These are phyloP conservation scores for Anhinga rufa DNA, from an alignment of 2,113 vertebrate genomes.

Conservation along the genomic window DNA sequence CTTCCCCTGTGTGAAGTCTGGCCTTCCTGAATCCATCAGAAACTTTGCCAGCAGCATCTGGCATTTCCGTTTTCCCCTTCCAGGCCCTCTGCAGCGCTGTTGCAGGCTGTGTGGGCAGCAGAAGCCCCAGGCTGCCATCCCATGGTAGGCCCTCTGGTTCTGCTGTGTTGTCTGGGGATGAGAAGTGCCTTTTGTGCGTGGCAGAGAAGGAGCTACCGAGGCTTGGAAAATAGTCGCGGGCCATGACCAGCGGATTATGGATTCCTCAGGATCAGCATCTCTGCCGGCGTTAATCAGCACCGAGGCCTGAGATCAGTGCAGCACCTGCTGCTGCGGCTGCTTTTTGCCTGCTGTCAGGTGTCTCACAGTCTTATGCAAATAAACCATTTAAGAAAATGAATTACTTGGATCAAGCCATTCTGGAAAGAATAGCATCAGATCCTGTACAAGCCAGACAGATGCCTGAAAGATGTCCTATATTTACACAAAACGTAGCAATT, in stretches of 20 bases:
- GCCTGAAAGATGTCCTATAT: background rate
- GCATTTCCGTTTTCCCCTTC: background rate
- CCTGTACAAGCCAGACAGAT: background rate
- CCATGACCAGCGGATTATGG: background rate
- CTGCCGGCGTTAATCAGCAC: background rate
- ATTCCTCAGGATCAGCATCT: background rate
- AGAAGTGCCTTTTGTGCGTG: background rate
- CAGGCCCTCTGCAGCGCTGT: fast-evolving
- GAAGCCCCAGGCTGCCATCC: background rate
- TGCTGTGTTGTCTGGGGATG: background rate
- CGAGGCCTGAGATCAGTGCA: background rate
- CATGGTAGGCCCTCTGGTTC: background rate
- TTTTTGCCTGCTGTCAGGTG: background rate
- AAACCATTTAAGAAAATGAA: background rate
- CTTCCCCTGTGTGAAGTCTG: background rate
- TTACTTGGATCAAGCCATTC: background rate
- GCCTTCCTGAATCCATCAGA: background rate
- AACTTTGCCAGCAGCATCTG: background rate
- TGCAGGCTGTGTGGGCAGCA: background rate
- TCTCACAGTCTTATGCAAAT: background rate
- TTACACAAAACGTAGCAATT: background rate
- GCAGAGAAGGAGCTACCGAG: background rate
- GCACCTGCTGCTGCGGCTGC: background rate
- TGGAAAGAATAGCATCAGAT: background rate
- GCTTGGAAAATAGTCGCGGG: background rate